Evolutionary conservation across 30 jellyfish, hydroid and myxozoan species (phyloP).

Genomic region (Turritopsis rubra): DNA sequence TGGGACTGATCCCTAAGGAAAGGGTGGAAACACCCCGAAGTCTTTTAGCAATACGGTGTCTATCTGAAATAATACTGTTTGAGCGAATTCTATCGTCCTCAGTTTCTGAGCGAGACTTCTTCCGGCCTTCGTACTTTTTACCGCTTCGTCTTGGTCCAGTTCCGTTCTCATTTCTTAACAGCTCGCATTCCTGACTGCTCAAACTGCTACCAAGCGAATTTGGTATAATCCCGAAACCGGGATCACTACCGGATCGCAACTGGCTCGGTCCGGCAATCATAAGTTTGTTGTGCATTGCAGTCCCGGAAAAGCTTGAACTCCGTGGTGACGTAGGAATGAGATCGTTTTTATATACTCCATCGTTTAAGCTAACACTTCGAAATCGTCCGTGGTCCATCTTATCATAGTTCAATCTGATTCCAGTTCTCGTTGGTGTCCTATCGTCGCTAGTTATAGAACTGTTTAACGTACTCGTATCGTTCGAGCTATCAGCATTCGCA

Average conservation of each 20-base stretch:
- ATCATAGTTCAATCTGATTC: not conserved
- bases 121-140: not conserved
- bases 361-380: slow-evolving; percentile 79
- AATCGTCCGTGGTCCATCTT: slow-evolving; percentile 36
- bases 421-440: slow-evolving; percentile 28
- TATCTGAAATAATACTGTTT: slow-evolving; percentile 53
- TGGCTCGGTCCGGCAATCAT: slow-evolving; percentile 29
- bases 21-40: slow-evolving; percentile 71
- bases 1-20: slow-evolving; percentile 75
- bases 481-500: slow-evolving; percentile 9
- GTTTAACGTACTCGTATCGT: slow-evolving; percentile 8
- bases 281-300: slow-evolving; percentile 20
- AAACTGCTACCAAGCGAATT: slow-evolving; percentile 49
- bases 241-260: slow-evolving; percentile 68
- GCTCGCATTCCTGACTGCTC: slow-evolving; percentile 67
- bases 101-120: slow-evolving; percentile 16
- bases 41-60: slow-evolving; percentile 40
- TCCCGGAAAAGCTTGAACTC: slow-evolving; percentile 91
- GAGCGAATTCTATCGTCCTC: slow-evolving; percentile 79
- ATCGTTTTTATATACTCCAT: not conserved
- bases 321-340: slow-evolving; percentile 39
- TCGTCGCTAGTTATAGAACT: slow-evolving; percentile 17
- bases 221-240: slow-evolving; percentile 53
- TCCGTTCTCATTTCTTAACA: slow-evolving; percentile 17
- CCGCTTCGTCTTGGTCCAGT: not conserved